Percentiles rank a stretch among this genome's conserved stretches.
Conservation (phyloP, 2,797 vertebrate genomes). For the Acridotheres tristis region DNA sequence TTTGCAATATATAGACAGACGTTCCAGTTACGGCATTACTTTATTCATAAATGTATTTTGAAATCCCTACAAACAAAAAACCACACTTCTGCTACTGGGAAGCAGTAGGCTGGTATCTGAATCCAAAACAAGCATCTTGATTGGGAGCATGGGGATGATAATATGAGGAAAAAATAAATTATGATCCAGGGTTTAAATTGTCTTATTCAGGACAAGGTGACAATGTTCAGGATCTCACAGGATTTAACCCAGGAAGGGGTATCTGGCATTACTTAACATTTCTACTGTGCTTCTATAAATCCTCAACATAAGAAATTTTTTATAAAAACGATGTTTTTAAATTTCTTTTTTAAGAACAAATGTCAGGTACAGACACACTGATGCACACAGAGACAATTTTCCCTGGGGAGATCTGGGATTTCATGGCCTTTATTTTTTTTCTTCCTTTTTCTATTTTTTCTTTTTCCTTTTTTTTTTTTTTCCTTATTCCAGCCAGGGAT, state of each 20-base stretch:
- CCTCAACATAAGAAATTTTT: neutral
- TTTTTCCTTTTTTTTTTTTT: too few species aligned
- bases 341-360: neutral
- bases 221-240: neutral
- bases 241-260: neutral
- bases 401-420: neutral
- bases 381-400: neutral
- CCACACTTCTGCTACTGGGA: neutral
- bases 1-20: neutral
- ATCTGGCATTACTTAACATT: neutral
- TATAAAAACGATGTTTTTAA: fast-evolving
- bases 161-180: neutral
- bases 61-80: neutral
- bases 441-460: fast-evolving
- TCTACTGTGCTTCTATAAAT: neutral
- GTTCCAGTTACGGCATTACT: neutral
- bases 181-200: neutral
- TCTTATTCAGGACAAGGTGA: neutral
- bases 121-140: neutral
- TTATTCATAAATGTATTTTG: neutral
- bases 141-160: neutral
- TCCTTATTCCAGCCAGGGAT: neutral
- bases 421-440: neutral
- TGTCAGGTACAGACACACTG: neutral
- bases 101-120: neutral